These are phyloP conservation scores for Climacteris rufus DNA, from an alignment of 2,113 vertebrate species.

Conservation along the genomic window DNA sequence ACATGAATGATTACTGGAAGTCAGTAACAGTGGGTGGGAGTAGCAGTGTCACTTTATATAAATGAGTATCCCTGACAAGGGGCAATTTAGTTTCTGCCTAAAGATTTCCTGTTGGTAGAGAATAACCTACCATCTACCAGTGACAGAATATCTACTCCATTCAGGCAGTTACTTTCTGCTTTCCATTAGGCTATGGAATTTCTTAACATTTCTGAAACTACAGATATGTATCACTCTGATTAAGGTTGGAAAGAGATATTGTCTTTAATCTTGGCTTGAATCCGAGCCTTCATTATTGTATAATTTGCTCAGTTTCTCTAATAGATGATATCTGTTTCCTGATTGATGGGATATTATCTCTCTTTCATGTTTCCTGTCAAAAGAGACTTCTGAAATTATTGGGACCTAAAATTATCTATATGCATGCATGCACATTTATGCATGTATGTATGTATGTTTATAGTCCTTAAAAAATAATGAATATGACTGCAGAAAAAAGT, in stretches of 20 bases:
- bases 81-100: constrained; percentile 13
- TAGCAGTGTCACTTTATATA: constrained; percentile 41
- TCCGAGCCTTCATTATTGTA: constrained; percentile 10
- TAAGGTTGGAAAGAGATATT: neutral
- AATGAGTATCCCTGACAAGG: constrained; percentile 31
- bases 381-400: neutral
- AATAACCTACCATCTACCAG: neutral
- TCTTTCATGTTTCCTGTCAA: neutral
- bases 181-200: neutral
- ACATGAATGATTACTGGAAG: constrained; percentile 40
- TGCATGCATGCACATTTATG: neutral
- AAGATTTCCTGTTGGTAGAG: constrained; percentile 31
- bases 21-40: constrained; percentile 21
- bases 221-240: neutral
- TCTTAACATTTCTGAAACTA: neutral
- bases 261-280: constrained; percentile 35
- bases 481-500: neutral
- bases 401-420: neutral
- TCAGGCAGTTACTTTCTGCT: neutral
- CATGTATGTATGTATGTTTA: neutral
- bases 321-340: neutral
- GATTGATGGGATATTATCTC: neutral
- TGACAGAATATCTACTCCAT: neutral
- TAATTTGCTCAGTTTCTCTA: constrained; percentile 11
- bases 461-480: neutral